Base-by-base conservation (phyloP, 1,140 invertebrate genomes). In the Bombyx mori region DNA sequence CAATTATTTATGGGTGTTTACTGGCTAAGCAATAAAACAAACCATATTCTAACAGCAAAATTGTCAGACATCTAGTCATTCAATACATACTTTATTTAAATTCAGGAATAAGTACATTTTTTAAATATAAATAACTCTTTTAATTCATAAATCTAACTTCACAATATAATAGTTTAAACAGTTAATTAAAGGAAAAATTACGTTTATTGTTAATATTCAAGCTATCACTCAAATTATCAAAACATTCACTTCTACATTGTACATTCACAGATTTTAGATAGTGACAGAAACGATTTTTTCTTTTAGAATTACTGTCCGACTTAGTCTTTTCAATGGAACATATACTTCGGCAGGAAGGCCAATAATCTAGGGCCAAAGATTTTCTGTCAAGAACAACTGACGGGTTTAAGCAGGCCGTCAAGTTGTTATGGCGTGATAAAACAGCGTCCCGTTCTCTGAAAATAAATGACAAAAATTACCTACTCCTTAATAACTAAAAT, bases 221-320 rank as follows among this genome's bases (percentile, higher is more conserved):
- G 63, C 82, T 82, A 47, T 79, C 64, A 68, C 72, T 68, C 53
- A 86, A 72, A 44, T 73, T 69, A 64, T 88, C 80, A 61, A 83
- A 87, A 57, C 69, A 69, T 18, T 86, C 79, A 74, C 77, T 86
- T 71, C 77, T 89, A 60, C 75, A 77, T 18, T 76, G 59, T 51
- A 85, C 54, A 71, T 77, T 86, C 35, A 83, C 48, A 42, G 82
- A 82, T 54, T 79, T 86, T 6, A 92, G 77, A 76, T 92, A 92
- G 71, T 92, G 90, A 80, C 90, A 91, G 73, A 91, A 92, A 49
- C 91, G 79, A 78, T 86, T 92, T 66, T 88, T 90, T 73, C 88
- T 85, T 73, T 80, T 91, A 22, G 61, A 69, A 67, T 80, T 88
- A 26, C 60, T 77, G 47, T 82, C 77, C 6, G 88, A 85, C 63